These are phyloP conservation scores for Diorhabda elongata DNA, from an alignment of 1,140 invertebrate species.

Conservation along the genomic window DNA sequence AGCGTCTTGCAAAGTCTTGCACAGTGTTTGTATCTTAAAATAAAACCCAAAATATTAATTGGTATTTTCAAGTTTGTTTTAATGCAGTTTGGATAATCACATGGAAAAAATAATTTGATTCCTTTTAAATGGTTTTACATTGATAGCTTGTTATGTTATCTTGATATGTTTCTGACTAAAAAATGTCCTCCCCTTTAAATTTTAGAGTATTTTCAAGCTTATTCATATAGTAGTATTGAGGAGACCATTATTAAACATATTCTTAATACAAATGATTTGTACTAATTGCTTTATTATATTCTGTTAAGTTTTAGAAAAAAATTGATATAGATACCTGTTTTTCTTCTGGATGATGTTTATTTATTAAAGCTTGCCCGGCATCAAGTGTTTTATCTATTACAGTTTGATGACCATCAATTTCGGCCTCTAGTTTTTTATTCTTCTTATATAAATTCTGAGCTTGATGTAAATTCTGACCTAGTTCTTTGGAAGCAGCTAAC, in stretches of 20 bases:
- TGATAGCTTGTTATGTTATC: too few relatives aligned
- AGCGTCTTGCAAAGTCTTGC: constrained; percentile 58
- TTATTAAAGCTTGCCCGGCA: constrained; percentile 65
- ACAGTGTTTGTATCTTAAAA: constrained; percentile 60
- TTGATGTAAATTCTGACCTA: constrained; percentile 82
- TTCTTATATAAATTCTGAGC: constrained; percentile 90
- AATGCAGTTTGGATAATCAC: too few relatives aligned
- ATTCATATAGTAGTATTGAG: too few relatives aligned
- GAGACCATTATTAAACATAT: too few relatives aligned
- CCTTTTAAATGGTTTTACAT: too few relatives aligned
- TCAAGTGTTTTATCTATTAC: constrained; percentile 78
- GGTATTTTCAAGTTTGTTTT: too few relatives aligned
- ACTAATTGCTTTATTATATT: too few relatives aligned
- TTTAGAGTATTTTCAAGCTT: too few relatives aligned
- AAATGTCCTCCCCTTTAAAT: too few relatives aligned
- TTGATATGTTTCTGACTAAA: too few relatives aligned
- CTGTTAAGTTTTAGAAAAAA: neutral
- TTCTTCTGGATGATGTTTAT: constrained; percentile 71
- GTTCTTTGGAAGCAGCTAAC: constrained; percentile 68
- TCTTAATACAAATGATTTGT: too few relatives aligned
- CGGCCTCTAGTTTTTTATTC: constrained; percentile 85
- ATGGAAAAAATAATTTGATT: too few relatives aligned
- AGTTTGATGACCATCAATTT: constrained; percentile 76
- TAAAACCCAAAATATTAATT: neutral
- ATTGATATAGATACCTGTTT: constrained; percentile 55